A percentile compares a stretch with the other conserved stretches of the same genome.
These are phyloP conservation scores for Druon quercuslanigerum DNA, from an alignment of 1,140 invertebrate species.

Conservation along the genomic window DNA sequence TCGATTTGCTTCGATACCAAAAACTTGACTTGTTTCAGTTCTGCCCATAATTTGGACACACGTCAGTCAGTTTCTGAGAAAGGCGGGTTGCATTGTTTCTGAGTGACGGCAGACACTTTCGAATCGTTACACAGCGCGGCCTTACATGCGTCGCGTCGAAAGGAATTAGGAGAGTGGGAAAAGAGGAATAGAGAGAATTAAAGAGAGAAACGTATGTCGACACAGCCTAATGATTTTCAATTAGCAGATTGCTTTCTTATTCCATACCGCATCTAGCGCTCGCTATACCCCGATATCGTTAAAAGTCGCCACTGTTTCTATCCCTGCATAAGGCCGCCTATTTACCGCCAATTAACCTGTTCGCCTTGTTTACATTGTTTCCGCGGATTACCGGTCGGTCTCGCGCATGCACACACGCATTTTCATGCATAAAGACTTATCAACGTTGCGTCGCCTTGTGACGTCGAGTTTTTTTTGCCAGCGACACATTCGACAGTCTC, in stretches of 20 bases:
- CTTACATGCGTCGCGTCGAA: background rate
- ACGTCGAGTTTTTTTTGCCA: constrained; percentile 1
- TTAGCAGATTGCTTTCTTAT: constrained; percentile 36
- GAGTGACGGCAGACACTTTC: constrained; percentile 30
- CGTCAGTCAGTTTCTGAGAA: background rate
- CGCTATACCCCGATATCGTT: background rate
- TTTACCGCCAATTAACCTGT: constrained; percentile 47
- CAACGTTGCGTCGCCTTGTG: background rate
- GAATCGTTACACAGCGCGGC: constrained; percentile 36
- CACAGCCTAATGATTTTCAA: constrained; percentile 26
- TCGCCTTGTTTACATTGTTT: constrained; percentile 37
- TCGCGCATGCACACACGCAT: background rate
- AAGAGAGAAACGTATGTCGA: constrained; percentile 29
- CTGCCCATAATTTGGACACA: background rate
- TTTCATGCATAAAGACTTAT: constrained; percentile 10
- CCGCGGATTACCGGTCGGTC: background rate
- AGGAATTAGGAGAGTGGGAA: background rate
- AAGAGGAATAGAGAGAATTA: background rate
- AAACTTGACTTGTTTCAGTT: background rate
- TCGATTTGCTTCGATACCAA: background rate
- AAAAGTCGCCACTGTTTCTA: constrained; percentile 38
- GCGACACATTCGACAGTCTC: background rate
- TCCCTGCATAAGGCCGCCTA: constrained; percentile 40
- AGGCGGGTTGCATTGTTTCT: constrained; percentile 22
- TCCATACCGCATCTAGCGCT: constrained; percentile 7